Conservation (phyloP, 2,113 vertebrate species). For the Indri indri region DNA sequence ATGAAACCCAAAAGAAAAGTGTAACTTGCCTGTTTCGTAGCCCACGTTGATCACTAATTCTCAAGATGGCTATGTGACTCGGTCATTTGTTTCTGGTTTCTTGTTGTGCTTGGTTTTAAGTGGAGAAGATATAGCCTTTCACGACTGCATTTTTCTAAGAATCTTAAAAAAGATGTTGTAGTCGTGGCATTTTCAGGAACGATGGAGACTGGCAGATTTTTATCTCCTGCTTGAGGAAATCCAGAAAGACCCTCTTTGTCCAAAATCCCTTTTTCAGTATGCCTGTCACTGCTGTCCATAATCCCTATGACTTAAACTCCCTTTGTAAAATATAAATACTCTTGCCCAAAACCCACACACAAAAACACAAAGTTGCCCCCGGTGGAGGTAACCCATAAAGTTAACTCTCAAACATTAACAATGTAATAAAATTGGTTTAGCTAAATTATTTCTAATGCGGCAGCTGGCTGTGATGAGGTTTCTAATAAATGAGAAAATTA, state of each 20-base stretch:
- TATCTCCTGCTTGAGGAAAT: conserved; percentile 29
- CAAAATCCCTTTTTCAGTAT: not conserved
- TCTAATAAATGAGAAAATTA: conserved; percentile 39
- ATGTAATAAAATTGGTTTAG: conserved; percentile 43
- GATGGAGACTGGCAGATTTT: not conserved
- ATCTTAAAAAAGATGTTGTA: not conserved
- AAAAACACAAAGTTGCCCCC: not conserved
- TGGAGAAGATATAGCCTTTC: not conserved
- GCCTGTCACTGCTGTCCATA: not conserved
- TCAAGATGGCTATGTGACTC: not conserved
- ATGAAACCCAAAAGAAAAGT: not conserved
- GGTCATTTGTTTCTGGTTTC: not conserved
- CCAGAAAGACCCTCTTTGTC: not conserved
- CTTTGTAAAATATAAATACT: conserved; percentile 18
- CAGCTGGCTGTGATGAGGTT: not conserved
- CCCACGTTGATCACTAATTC: not conserved
- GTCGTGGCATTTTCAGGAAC: not conserved
- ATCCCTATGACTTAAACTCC: not conserved
- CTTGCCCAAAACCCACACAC: not conserved
- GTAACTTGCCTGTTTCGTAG: fast-evolving
- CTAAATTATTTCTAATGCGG: conserved; percentile 48
- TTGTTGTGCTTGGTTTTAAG: not conserved
- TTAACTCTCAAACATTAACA: not conserved
- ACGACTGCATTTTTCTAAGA: not conserved
- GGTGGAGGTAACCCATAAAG: not conserved